Conservation (phyloP, 2,113 vertebrate species). For the Chionis minor region DNA sequence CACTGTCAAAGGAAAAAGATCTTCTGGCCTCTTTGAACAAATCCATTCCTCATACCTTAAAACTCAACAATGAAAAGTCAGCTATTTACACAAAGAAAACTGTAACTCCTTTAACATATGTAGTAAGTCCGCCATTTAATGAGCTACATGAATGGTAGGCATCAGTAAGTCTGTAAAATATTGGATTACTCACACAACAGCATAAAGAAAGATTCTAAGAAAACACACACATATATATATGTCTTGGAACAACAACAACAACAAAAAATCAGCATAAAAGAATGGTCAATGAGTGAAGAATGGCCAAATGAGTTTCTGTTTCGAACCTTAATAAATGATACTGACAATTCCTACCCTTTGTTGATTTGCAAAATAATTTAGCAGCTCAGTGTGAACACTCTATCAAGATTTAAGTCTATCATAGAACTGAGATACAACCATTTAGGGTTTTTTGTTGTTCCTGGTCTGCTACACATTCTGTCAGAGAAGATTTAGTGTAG, state of each 20-base stretch:
- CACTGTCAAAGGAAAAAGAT: not conserved
- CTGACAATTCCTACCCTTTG: not conserved
- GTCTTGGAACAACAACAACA: not conserved
- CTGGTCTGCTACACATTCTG: not conserved
- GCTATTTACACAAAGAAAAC: not conserved
- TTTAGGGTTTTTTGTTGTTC: not conserved
- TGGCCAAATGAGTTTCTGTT: not conserved
- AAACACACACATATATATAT: not conserved
- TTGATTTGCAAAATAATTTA: not conserved
- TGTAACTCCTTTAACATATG: not conserved
- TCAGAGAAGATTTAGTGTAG: not conserved
- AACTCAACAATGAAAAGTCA: not conserved
- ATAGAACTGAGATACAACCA: not conserved
- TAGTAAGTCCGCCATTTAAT: not conserved
- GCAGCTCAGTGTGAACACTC: not conserved
- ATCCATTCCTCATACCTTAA: not conserved
- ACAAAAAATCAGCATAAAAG: not conserved
- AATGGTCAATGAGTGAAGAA: not conserved
- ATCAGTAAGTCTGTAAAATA: not conserved
- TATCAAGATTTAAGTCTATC: not conserved
- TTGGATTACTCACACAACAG: not conserved
- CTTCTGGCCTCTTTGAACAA: not conserved
- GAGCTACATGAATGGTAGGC: not conserved
- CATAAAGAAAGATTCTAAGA: not conserved
- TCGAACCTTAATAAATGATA: not conserved